phyloP scores from a whole-genome alignment of 1,140 invertebrate genomes.

The Drosophila jambulina region DNA sequence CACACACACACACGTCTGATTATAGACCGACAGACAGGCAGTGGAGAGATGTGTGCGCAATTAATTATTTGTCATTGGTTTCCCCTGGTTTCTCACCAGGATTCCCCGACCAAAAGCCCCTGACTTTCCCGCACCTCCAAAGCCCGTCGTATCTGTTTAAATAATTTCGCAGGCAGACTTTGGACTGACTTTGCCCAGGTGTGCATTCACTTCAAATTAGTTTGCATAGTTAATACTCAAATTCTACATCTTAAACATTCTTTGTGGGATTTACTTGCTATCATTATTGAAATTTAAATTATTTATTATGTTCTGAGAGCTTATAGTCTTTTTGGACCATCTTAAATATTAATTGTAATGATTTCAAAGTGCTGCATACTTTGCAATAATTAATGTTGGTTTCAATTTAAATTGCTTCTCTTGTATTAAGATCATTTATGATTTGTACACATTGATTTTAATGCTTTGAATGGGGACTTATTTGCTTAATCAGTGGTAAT shows the following conservation, averaged over 20 bases:
- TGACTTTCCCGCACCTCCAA: not conserved
- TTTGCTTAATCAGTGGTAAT: not conserved
- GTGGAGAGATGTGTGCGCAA: slow-evolving; percentile 54
- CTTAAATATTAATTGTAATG: not conserved
- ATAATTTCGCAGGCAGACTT: not conserved
- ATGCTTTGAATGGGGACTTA: not conserved
- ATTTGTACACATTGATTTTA: not conserved
- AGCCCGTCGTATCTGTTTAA: slow-evolving; percentile 4
- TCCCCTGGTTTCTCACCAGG: slow-evolving; percentile 15
- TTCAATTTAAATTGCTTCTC: not conserved
- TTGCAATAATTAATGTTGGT: not conserved
- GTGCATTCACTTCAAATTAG: not conserved
- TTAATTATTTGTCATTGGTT: slow-evolving; percentile 81
- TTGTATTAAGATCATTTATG: not conserved
- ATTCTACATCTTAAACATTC: no score
- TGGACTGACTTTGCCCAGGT: not conserved
- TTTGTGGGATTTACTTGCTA: not conserved
- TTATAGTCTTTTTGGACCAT: not conserved
- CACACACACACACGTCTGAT: not conserved
- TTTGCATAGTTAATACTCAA: not conserved
- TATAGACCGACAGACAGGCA: not conserved
- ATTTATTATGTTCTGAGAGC: not conserved
- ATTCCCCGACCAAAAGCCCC: not conserved
- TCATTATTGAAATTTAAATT: not conserved
- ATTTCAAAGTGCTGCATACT: not conserved